A percentile compares a stretch with the other conserved stretches of the same genome.
Evolutionary conservation across 2,888 invertebrate species (phyloP).

Genomic region (Mamestra brassicae): DNA sequence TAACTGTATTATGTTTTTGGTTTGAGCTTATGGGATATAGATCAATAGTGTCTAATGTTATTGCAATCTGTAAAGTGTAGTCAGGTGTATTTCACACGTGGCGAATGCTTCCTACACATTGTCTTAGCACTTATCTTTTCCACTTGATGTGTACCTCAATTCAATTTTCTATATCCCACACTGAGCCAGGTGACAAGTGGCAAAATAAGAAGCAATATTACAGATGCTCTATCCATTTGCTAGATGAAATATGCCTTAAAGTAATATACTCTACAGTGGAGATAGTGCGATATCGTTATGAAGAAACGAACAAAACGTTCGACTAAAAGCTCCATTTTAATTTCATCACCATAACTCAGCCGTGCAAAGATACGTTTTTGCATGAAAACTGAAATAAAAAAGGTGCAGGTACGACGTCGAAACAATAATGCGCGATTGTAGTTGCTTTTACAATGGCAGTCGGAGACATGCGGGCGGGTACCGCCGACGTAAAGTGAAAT

Average conservation of each 20-base stretch:
- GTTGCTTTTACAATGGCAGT: conserved; percentile 86
- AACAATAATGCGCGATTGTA: conserved; percentile 90
- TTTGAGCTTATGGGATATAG: neutral
- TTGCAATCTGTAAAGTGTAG: neutral
- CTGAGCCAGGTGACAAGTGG: conserved; percentile 40
- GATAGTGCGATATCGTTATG: conserved; percentile 65
- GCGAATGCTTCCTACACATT: neutral
- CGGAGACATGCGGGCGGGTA: conserved; percentile 83
- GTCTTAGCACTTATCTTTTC: conserved; percentile 11
- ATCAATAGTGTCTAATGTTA: neutral
- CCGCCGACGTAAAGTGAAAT: conserved; percentile 86
- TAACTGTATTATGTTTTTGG: conserved; percentile 1
- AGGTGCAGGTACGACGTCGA: conserved; percentile 83
- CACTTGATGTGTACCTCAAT: conserved; percentile 32
- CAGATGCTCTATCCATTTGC: conserved; percentile 65
- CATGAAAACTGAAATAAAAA: conserved; percentile 85
- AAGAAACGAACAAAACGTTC: conserved; percentile 76
- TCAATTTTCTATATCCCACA: conserved; percentile 38
- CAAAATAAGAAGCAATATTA: conserved; percentile 38
- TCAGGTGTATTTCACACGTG: neutral
- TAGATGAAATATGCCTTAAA: conserved; percentile 71
- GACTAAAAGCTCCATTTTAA: conserved; percentile 85
- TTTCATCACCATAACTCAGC: conserved; percentile 87
- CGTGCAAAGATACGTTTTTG: conserved; percentile 86
- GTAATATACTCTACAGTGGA: conserved; percentile 72